Conservation (phyloP, 2,113 vertebrate species). For the Oplegnathus fasciatus region DNA sequence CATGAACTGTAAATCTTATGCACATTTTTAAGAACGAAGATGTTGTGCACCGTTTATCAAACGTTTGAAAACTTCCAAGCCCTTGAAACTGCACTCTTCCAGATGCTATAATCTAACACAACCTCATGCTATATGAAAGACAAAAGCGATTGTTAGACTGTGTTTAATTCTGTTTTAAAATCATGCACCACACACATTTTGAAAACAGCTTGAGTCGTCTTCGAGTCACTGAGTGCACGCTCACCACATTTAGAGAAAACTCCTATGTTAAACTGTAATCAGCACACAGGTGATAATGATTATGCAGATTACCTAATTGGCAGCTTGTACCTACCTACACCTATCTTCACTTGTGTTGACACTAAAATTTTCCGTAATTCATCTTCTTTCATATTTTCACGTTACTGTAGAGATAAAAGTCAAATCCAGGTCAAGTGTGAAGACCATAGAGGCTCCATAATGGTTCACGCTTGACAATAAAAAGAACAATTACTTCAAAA, state of each 20-base stretch:
- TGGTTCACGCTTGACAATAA: too few species aligned
- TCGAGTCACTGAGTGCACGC: neutral
- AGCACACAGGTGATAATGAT: constrained; percentile 25
- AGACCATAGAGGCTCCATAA: too few species aligned
- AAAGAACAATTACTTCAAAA: too few species aligned
- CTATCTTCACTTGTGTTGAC: constrained; percentile 10
- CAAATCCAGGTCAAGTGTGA: neutral
- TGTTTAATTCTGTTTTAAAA: constrained; percentile 2
- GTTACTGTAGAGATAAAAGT: neutral
- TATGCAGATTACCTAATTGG: neutral
- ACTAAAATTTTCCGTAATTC: neutral
- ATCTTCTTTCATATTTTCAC: neutral
- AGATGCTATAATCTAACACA: neutral
- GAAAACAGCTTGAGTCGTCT: neutral
- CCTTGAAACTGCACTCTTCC: neutral
- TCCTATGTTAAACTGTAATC: constrained; percentile 5
- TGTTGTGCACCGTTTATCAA: constrained; percentile 8
- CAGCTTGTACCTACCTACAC: constrained; percentile 2
- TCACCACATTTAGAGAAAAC: constrained; percentile 15
- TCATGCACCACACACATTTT: constrained; percentile 5
- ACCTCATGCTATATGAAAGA: neutral
- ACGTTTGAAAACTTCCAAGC: neutral
- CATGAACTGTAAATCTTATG: neutral
- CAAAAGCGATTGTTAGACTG: neutral
- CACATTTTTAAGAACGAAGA: constrained; percentile 11